Conservation (phyloP, 2,888 invertebrate genomes). For the Ellobium chinense region DNA sequence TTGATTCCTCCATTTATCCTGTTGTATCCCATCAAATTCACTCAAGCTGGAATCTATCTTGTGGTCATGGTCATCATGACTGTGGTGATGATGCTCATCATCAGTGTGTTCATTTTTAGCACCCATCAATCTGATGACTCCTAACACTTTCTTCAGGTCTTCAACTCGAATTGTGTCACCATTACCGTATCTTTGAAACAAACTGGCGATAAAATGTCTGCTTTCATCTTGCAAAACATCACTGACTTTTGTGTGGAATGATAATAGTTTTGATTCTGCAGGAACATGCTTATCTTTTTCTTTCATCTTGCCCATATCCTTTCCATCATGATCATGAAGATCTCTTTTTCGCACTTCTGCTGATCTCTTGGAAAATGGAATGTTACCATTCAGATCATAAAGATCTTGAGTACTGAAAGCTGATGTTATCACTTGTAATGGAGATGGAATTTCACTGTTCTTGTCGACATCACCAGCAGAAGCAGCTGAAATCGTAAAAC, state of each 20-base stretch:
- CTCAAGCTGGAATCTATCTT: too few relatives aligned
- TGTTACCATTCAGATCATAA: background rate
- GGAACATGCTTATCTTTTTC: too few relatives aligned
- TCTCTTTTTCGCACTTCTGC: too few relatives aligned
- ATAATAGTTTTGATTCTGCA: too few relatives aligned
- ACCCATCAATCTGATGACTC: background rate
- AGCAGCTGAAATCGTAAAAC: constrained; percentile 2
- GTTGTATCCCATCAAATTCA: background rate
- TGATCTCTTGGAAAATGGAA: background rate
- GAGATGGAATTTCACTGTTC: background rate
- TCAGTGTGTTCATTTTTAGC: background rate
- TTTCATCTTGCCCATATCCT: too few relatives aligned
- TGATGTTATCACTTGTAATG: background rate
- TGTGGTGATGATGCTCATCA: background rate
- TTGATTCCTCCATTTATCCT: background rate
- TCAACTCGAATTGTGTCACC: background rate
- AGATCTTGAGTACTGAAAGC: background rate
- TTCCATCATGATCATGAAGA: too few relatives aligned
- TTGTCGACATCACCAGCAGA: background rate
- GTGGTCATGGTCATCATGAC: background rate
- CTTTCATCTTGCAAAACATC: constrained; percentile 3
- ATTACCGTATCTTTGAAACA: constrained; percentile 14
- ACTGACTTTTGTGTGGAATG: too few relatives aligned
- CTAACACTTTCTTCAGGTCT: background rate
- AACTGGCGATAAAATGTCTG: background rate